Base-by-base conservation (phyloP, 2,113 vertebrate genomes). In the Zootoca vivipara region DNA sequence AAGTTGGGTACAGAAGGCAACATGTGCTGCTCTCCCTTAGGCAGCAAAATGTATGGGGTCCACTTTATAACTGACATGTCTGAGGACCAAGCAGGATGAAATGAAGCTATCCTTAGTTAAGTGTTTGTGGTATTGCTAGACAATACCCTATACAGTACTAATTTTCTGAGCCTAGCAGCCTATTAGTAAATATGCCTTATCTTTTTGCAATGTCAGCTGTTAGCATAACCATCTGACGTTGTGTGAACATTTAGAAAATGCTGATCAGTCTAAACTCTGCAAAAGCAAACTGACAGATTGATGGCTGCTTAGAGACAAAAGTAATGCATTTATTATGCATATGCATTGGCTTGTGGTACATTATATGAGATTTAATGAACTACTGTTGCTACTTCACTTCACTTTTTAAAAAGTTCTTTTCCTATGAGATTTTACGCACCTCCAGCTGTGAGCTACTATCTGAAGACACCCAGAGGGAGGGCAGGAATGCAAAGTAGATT, bases 351-450 rank as follows among this genome's bases (percentile, higher is more conserved):
- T 74, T 33, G 30, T 35, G 70, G 70, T 70, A 16, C n/a, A 38
- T 2, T 10, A 62, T 16, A 24, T 65, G 24, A 28, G 26, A 65
- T 70, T 12, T 40, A 67, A 0, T 42, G 79, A 56, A 20, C 62
- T 75, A 0, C 5, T 83, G 26, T 0, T 87, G 35, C 0, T 0
- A 85, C 42, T 3, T 81, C 22, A 30, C 12, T 40, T 28, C 18
- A 58, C 82, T 82, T 85, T 75, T 64, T 24, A 18, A 3, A 75
- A 10, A 40, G 82, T 56, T 0, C 16, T 26, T 16, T 80, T 64
- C 38, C 33, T 65, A 80, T 7, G n/a, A 62, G 8, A 81, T 3
- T 35, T 64, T 38, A 20, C 24, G 40, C 30, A 33, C n/a, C 28
- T 77, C 38, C 7, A 77, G 20, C 20, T 42, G 7, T 81, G 78